These are phyloP conservation scores for Cylas formicarius DNA, from an alignment of 1,140 invertebrate genomes.

Conservation along the genomic window DNA sequence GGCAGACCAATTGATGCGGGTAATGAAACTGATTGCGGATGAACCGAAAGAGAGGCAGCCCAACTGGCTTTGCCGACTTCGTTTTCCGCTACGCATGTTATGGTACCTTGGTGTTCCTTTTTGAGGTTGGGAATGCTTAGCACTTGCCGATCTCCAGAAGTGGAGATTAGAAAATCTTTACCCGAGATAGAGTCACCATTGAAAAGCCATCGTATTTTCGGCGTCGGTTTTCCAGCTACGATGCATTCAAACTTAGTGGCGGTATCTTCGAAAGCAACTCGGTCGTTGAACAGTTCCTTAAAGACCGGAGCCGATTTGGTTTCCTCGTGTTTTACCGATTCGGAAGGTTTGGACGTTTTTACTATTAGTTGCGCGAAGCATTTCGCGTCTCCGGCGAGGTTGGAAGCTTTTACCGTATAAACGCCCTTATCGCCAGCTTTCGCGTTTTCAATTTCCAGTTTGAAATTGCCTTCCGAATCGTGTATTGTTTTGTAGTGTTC, in stretches of 20 bases:
- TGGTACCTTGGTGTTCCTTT: slow-evolving; percentile 55
- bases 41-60: slow-evolving; percentile 52
- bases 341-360: slow-evolving; percentile 47
- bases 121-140: slow-evolving; percentile 54
- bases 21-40: slow-evolving; percentile 29
- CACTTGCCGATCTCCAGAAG: slow-evolving; percentile 63
- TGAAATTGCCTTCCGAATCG: slow-evolving; percentile 49
- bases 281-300: slow-evolving; percentile 57
- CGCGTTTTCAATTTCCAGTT: slow-evolving; percentile 52
- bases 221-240: slow-evolving; percentile 61
- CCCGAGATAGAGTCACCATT: slow-evolving; percentile 62
- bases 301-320: slow-evolving; percentile 58
- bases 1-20: background rate
- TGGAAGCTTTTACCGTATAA: slow-evolving; percentile 68
- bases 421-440: slow-evolving; percentile 62
- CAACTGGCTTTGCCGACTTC: slow-evolving; percentile 63
- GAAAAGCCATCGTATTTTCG: slow-evolving; percentile 69
- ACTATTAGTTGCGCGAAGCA: slow-evolving; percentile 73
- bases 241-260: slow-evolving; percentile 64
- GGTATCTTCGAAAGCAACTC: slow-evolving; percentile 45
- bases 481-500: slow-evolving; percentile 47
- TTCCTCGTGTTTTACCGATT: slow-evolving; percentile 46
- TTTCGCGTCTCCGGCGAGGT: slow-evolving; percentile 67
- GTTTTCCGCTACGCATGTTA: slow-evolving; percentile 70
- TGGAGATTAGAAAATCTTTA: slow-evolving; percentile 62